Evolutionary conservation across 2,888 invertebrate species (phyloP), one percentile per base, ranked within the genome.

Genomic region (Leptopilina drosophilae): DNA sequence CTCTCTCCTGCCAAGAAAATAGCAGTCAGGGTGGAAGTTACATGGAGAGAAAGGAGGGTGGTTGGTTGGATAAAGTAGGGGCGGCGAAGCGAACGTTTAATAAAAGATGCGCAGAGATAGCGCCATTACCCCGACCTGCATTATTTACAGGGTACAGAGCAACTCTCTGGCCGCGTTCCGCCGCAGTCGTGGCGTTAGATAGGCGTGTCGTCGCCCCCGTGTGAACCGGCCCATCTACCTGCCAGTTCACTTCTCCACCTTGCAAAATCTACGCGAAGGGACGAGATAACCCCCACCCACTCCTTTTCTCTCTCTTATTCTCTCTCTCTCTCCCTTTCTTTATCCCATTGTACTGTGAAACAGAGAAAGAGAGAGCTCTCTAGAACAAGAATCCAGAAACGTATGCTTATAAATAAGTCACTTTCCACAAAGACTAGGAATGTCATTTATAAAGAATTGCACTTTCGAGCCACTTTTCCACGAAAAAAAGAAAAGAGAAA

Each of bases 41-140:
- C 76, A 77, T 75, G 82, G 53, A 78, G 66, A 77, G 80, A 80
- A 78, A 53, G 80, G 66, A 77, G 80, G 81, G 78, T 78, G 80
- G 81, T 81, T 80, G 79, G 84, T 73, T 49, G 49, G 80, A 79
- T 80, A 80, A 84, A 77, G 84, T 81, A 81, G 84, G 79, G 78
- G 87, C 85, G 88, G 87, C 86, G 88, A 88, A 88, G 88, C 88
- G 87, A 90, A 88, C 90, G 90, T 90, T 91, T 91, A 91, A 91
- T 91, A 91, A 91, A 91, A 91, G 91, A 91, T 91, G 91, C 90
- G 91, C 91, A 90, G 91, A 91, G 91, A 91, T 91, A 91, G 91
- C 91, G 91, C 91, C 91, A 91, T 91, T 91, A 91, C 91, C 91
- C 90, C 89, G 90, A 88, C 87, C 86, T 91, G 91, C 91, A 91